Percentiles rank a stretch among this genome's conserved stretches.
phyloP scores from a whole-genome alignment of 92 coral and sea anemone genomes.

The Hydrozoanthus gracilis region DNA sequence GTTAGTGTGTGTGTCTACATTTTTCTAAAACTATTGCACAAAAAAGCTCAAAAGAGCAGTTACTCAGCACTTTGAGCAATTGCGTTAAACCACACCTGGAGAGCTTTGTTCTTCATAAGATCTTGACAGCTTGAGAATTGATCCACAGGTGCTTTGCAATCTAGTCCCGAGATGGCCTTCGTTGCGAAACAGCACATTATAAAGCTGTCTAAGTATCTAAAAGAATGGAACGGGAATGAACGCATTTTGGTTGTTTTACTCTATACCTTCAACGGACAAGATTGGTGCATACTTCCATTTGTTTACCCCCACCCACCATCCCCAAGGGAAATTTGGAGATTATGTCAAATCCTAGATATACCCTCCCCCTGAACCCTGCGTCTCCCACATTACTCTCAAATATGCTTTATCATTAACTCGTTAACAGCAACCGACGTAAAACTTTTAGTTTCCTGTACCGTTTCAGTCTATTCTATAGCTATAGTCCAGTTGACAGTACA shows the following conservation, averaged over 20 bases:
- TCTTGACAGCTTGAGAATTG: constrained; percentile 89
- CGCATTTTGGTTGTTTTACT: background rate
- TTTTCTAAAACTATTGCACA: no score
- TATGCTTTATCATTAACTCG: no score
- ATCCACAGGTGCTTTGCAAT: constrained; percentile 71
- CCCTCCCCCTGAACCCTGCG: no score
- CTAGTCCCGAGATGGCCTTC: constrained; percentile 61
- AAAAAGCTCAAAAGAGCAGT: no score
- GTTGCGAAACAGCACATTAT: constrained; percentile 79
- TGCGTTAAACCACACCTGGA: constrained; percentile 49
- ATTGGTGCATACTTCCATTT: background rate
- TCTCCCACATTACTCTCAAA: no score
- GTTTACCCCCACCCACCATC: no score
- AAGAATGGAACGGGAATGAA: background rate
- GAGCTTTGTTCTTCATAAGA: constrained; percentile 83
- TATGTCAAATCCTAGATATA: no score
- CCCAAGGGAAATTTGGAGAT: no score
- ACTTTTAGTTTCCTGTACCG: background rate
- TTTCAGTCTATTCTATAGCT: no score
- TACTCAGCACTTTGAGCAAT: background rate
- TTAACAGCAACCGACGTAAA: no score
- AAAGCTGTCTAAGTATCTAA: constrained; percentile 64
- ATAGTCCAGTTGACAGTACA: background rate
- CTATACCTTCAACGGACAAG: background rate
- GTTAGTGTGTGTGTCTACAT: no score